Evolutionary conservation across 2,797 vertebrate species (phyloP).

Genomic region (Lacerta agilis): DNA sequence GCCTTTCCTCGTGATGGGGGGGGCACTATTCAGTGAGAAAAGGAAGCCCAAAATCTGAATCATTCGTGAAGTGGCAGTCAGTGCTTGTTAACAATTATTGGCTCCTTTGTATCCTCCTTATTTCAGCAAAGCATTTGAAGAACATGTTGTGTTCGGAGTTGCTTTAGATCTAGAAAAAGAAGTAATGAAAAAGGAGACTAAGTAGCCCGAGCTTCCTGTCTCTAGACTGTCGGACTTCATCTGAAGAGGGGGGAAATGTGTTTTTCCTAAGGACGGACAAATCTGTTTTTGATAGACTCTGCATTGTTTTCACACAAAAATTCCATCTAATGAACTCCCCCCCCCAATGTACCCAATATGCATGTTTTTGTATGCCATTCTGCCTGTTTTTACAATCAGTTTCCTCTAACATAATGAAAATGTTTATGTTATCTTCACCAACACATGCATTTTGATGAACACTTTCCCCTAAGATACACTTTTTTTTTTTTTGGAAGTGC

Average conservation of each 20-base stretch:
- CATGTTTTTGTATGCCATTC: too few relatives aligned
- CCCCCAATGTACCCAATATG: too few relatives aligned
- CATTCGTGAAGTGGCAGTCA: not conserved
- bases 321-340: too few relatives aligned
- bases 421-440: too few relatives aligned
- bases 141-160: slow-evolving; percentile 6
- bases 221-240: not conserved
- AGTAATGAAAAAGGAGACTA: not conserved
- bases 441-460: too few relatives aligned
- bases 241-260: not conserved
- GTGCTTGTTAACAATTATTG: not conserved
- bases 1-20: not conserved
- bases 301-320: too few relatives aligned
- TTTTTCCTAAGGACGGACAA: too few relatives aligned
- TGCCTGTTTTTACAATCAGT: too few relatives aligned
- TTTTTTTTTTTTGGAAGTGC: too few relatives aligned
- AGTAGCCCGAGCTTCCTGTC: not conserved
- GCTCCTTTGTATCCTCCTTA: not conserved
- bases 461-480: too few relatives aligned
- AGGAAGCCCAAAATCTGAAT: not conserved
- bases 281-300: too few relatives aligned
- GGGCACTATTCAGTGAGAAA: not conserved
- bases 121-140: not conserved
- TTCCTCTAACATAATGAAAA: too few relatives aligned
- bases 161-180: not conserved